Evolutionary conservation across 2,888 invertebrate genomes (phyloP).

Genomic region (Dermolepida albohirtum): DNA sequence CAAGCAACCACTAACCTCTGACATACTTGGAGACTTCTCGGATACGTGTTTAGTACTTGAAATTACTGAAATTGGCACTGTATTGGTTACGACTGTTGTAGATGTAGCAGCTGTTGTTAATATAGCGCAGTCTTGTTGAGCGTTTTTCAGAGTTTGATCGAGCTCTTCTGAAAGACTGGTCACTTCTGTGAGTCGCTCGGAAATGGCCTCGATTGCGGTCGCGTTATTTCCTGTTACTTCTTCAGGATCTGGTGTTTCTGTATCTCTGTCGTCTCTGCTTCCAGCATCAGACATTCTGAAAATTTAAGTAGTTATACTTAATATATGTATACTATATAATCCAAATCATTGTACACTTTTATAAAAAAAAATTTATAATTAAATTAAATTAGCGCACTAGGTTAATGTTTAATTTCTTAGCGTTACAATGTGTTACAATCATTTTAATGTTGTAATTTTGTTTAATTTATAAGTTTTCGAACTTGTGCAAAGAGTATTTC

Average conservation of each 20-base stretch:
- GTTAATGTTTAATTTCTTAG: no score
- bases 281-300: conserved; percentile 52
- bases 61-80: conserved; percentile 41
- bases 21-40: conserved; percentile 39
- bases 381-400: no score
- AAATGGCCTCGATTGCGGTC: conserved; percentile 75
- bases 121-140: conserved; percentile 64
- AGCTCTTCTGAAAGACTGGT: conserved; percentile 76
- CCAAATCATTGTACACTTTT: no score
- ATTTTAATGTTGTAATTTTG: no score
- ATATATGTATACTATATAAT: no score
- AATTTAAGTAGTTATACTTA: conserved; percentile 20
- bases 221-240: conserved; percentile 64
- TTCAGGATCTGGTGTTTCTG: conserved; percentile 46
- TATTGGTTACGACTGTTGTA: conserved; percentile 39
- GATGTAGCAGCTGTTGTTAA: conserved; percentile 54
- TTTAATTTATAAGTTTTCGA: no score
- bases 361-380: no score
- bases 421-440: no score
- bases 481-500: no score
- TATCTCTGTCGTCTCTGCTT: conserved; percentile 48
- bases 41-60: conserved; percentile 36
- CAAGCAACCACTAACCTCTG: conserved; percentile 42
- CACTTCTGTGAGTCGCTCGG: conserved; percentile 74
- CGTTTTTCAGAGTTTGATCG: conserved; percentile 70